Evolutionary conservation across 2,797 vertebrate species (phyloP).

Genomic region (Pantherophis alleghaniensis): DNA sequence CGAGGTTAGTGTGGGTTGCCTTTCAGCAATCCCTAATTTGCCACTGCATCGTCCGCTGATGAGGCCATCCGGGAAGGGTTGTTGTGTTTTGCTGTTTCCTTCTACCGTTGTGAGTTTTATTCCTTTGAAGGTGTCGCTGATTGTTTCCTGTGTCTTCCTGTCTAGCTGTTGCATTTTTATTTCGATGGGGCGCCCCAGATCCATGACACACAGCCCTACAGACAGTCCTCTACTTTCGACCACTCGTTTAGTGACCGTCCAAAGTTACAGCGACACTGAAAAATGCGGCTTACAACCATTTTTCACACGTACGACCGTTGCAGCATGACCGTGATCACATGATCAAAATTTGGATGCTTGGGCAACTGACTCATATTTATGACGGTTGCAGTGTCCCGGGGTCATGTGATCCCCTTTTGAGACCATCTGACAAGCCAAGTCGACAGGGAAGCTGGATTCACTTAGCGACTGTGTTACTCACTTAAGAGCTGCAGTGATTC

Average conservation of each 20-base stretch:
- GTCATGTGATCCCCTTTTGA: no score
- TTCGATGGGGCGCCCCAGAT: neutral
- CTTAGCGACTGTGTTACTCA: neutral
- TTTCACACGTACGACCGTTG: neutral
- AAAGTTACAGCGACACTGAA: rapidly evolving
- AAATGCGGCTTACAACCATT: neutral
- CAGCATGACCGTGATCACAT: no score
- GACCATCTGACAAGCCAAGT: neutral
- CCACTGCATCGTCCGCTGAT: neutral
- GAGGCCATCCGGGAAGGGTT: neutral
- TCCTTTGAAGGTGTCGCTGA: neutral
- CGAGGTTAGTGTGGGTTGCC: neutral
- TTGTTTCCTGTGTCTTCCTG: neutral
- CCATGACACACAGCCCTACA: neutral
- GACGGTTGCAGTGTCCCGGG: no score
- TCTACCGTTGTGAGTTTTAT: neutral
- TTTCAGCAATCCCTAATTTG: neutral
- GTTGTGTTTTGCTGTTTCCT: neutral
- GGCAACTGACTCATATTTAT: no score
- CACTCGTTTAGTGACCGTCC: neutral
- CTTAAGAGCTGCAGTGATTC: no score
- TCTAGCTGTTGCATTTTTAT: neutral
- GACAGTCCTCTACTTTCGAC: neutral
- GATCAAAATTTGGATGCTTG: neutral
- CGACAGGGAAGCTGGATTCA: neutral